phyloP scores from a whole-genome alignment of 2,888 invertebrate species.

The Neria commutata region DNA sequence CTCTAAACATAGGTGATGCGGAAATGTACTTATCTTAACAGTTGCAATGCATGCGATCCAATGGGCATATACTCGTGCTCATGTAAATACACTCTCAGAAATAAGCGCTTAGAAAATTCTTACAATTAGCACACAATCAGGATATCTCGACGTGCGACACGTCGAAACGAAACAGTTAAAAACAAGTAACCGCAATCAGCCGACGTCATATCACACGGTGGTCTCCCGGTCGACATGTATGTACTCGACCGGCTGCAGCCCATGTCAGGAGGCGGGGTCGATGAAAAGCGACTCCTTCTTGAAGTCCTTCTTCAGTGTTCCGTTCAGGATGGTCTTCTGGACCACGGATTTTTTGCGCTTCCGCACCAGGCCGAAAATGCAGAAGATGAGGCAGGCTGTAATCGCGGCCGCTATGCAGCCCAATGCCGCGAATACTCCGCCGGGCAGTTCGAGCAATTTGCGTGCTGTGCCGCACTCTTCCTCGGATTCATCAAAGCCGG shows the following conservation, averaged over 20 bases:
- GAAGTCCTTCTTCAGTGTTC: constrained; percentile 70
- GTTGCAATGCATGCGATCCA: not conserved
- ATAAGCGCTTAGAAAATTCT: constrained; percentile 17
- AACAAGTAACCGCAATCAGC: constrained; percentile 34
- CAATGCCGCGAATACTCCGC: constrained; percentile 65
- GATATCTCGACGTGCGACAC: no score
- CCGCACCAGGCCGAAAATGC: constrained; percentile 67
- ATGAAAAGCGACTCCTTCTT: constrained; percentile 62
- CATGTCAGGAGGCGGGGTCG: constrained; percentile 81
- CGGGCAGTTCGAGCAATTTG: constrained; percentile 65
- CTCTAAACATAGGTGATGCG: not conserved
- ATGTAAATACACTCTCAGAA: not conserved
- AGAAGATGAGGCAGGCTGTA: constrained; percentile 66
- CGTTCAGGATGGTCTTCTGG: constrained; percentile 61
- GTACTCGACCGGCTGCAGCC: constrained; percentile 88
- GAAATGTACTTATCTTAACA: not conserved
- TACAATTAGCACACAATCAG: not conserved
- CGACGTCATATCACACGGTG: constrained; percentile 75
- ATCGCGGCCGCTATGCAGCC: constrained; percentile 67
- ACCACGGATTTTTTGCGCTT: constrained; percentile 65
- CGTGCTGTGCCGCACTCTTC: constrained; percentile 68
- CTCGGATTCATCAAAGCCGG: constrained; percentile 75
- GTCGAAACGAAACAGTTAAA: constrained; percentile 4
- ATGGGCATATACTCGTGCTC: not conserved
- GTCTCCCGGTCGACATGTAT: constrained; percentile 93